Evolutionary conservation across 64 coral and sea anemone species (phyloP).

Genomic region (Montipora efflorescens): DNA sequence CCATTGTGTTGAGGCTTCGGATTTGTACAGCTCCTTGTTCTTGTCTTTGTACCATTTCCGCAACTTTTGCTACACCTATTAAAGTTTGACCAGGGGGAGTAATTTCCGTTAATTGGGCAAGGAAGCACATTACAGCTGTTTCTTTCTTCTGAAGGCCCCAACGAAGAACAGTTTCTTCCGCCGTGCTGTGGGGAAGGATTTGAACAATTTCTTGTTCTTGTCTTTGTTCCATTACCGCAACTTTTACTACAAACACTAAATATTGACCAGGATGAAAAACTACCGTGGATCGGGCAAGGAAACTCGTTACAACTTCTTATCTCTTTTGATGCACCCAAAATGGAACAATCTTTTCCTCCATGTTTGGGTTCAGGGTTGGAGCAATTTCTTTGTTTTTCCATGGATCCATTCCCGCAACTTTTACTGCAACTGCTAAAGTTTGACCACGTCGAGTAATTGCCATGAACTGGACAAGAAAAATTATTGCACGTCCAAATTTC

Average conservation of each 20-base stretch:
- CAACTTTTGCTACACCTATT: conserved; percentile 52
- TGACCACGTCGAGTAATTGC: conserved; percentile 58
- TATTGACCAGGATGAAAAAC: conserved; percentile 60
- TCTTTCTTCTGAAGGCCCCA: conserved; percentile 45
- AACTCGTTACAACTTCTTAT: conserved; percentile 52
- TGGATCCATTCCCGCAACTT: conserved; percentile 81
- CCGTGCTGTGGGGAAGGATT: conserved; percentile 77
- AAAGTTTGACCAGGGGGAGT: conserved; percentile 42
- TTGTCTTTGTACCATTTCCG: conserved; percentile 25
- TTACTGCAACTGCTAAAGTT: conserved; percentile 72
- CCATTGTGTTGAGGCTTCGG: conserved; percentile 80
- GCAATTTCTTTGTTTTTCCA: conserved; percentile 64
- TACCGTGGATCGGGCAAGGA: conserved; percentile 86
- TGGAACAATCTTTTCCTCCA: conserved; percentile 83
- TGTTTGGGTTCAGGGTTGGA: conserved; percentile 76
- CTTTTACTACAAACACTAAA: conserved; percentile 49
- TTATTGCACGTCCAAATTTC: conserved; percentile 53
- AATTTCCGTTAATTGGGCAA: conserved; percentile 88
- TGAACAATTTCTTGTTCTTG: conserved; percentile 58
- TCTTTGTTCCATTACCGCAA: conserved; percentile 38
- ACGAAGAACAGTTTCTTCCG: conserved; percentile 73
- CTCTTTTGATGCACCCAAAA: conserved; percentile 46
- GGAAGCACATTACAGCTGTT: conserved; percentile 58
- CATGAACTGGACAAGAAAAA: conserved; percentile 57
- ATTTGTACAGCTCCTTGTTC: conserved; percentile 67